These are phyloP conservation scores for Dolichallabes microphthalmus DNA, from an alignment of 2,113 vertebrate species.

Conservation along the genomic window DNA sequence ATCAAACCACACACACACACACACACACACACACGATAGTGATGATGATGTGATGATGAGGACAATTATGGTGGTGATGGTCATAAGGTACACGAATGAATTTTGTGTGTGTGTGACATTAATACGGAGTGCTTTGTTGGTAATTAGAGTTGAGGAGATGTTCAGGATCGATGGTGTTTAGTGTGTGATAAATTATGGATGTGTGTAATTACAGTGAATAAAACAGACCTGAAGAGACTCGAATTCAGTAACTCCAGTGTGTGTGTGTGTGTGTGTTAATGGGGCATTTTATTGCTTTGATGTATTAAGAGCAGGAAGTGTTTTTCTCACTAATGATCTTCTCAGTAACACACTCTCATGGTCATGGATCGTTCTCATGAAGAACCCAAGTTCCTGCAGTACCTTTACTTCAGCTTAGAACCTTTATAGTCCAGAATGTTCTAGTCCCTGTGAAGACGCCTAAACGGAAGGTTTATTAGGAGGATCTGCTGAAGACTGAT, in stretches of 20 bases:
- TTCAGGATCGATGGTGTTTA: neutral
- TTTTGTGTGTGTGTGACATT: neutral
- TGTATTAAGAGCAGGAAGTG: conserved; percentile 34
- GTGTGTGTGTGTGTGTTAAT: neutral
- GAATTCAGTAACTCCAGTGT: conserved; percentile 4
- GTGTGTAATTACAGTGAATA: neutral
- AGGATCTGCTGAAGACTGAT: too few relatives aligned
- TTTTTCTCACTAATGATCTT: neutral
- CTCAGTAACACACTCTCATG: neutral
- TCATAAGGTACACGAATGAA: too few relatives aligned
- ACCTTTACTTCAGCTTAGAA: neutral
- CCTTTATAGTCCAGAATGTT: neutral
- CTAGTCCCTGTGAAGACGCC: too few relatives aligned
- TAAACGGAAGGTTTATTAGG: accelerated
- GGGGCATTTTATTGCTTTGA: conserved; percentile 5
- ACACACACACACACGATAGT: too few relatives aligned
- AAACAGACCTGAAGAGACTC: neutral
- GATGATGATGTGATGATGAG: too few relatives aligned
- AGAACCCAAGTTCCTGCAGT: neutral
- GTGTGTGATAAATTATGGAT: conserved; percentile 1
- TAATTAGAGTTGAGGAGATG: neutral
- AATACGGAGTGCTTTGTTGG: neutral
- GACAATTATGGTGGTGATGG: too few relatives aligned
- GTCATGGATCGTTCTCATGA: neutral
- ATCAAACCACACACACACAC: too few relatives aligned